Evolutionary conservation across 2,797 vertebrate genomes (phyloP).

Genomic region (Anguilla marmorata): DNA sequence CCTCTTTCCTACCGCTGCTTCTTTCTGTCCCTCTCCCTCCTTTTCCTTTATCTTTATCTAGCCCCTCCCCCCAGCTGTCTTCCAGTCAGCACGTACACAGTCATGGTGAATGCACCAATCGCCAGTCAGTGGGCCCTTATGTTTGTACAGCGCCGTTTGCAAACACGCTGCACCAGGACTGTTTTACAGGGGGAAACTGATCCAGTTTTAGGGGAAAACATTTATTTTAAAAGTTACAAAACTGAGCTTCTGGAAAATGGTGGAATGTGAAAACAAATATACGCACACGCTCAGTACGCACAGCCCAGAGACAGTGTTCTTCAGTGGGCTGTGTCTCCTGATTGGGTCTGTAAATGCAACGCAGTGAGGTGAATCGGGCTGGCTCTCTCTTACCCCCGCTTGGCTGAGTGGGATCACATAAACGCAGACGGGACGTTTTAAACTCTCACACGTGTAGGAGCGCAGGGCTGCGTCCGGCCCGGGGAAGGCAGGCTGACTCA

Average conservation of each 20-base stretch:
- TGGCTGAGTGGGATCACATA: not conserved
- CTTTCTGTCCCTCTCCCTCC: not conserved
- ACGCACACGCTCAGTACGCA: not conserved
- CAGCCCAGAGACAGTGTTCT: not conserved
- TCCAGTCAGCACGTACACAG: not conserved
- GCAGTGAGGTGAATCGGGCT: not conserved
- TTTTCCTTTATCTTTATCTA: not conserved
- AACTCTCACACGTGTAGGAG: not conserved
- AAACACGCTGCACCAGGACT: not conserved
- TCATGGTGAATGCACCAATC: not conserved
- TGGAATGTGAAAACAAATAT: not conserved
- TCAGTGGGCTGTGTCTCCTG: not conserved
- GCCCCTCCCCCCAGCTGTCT: conserved; percentile 11
- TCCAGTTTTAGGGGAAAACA: not conserved
- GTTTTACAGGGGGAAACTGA: not conserved
- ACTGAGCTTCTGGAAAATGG: not conserved
- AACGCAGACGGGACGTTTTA: not conserved
- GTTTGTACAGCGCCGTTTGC: not conserved
- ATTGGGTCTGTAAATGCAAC: not conserved
- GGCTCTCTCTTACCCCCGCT: not conserved
- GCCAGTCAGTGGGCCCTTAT: not conserved
- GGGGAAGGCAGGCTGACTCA: not conserved
- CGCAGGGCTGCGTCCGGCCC: not conserved
- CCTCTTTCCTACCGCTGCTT: not conserved
- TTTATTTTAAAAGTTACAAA: no score